Percentiles rank a stretch among this genome's conserved stretches.
These are phyloP conservation scores for Turritopsis rubra DNA, from an alignment of 30 jellyfish, hydroid and myxozoan species.

Conservation along the genomic window DNA sequence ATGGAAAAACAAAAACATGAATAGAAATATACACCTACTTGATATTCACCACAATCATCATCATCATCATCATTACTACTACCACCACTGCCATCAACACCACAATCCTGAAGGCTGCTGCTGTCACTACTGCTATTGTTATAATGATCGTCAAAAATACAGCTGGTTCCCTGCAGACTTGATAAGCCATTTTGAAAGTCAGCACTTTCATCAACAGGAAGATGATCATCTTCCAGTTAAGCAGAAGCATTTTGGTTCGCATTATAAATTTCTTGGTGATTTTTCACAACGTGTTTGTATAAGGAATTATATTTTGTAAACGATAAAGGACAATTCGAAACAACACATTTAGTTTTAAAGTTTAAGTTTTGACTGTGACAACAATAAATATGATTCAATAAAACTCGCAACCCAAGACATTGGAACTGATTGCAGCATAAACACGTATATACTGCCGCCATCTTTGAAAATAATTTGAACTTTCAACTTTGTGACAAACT, in stretches of 20 bases:
- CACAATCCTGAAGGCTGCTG: background rate
- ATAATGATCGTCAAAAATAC: background rate
- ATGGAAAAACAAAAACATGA: background rate
- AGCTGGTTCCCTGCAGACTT: background rate
- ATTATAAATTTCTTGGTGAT: background rate
- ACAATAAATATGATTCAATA: background rate
- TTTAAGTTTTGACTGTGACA: background rate
- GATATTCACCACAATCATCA: background rate
- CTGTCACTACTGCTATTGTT: background rate
- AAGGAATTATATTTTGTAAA: background rate
- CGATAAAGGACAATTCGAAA: background rate
- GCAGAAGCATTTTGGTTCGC: background rate
- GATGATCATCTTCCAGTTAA: background rate
- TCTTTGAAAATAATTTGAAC: background rate
- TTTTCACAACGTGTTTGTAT: background rate
- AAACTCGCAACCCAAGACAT: background rate
- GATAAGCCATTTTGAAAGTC: background rate
- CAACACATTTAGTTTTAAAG: background rate
- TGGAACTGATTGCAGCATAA: background rate
- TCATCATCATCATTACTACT: background rate
- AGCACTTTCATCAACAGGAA: background rate
- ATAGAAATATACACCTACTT: background rate
- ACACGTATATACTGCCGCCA: background rate
- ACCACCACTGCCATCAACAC: background rate
- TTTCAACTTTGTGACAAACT: background rate